Evolutionary conservation across 92 coral and sea anemone species (phyloP), one percentile per base, ranked within the genome.

Genomic region (Palythoa caribaeorum): DNA sequence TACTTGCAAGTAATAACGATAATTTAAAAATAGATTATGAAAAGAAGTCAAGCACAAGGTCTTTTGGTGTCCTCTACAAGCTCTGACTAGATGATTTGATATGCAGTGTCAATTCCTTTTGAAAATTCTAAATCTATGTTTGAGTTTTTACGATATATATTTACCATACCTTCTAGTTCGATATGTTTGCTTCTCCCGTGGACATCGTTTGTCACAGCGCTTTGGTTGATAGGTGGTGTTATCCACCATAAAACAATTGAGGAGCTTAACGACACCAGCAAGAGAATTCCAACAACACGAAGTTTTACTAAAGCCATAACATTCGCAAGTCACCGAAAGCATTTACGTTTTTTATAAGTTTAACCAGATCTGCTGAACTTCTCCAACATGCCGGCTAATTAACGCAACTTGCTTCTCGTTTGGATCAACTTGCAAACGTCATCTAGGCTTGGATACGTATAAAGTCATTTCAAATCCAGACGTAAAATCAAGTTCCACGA

Each of bases 221-320:
- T 59, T 37, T 79, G 72, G 5, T 2, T 59, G 38, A 79, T 60
- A 35, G 84, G 84, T 4, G 84, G 84, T 60, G 84, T 79, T 59
- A 79, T 39, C 84, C 84, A 79, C 84, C 84, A 79, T 21, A 79
- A 57, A n/a, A 79, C 21, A 7, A 79, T 9, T 6, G 84, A 79
- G 8, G 84, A 79, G 20, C 73, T 57, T 2, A 79, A 73, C 19
- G 84, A 79, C 0, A 62, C 84, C 0, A 39, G n/a, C 84, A 79
- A 55, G 2, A 79, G 53, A 59, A 79, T 0, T 11, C 72, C 84
- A 7, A 79, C 84, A 1, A 79, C 73, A 19, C 84, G 84, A 37
- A 60, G n/a, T 17, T 60, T 79, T 10, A 79, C 38, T 5, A 79
- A 16, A 5, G 54, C 84, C 84, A 79, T 79, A 63, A 63, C 21